Conservation (phyloP, 2,888 invertebrate genomes). For the Lathronympha strigana region DNA sequence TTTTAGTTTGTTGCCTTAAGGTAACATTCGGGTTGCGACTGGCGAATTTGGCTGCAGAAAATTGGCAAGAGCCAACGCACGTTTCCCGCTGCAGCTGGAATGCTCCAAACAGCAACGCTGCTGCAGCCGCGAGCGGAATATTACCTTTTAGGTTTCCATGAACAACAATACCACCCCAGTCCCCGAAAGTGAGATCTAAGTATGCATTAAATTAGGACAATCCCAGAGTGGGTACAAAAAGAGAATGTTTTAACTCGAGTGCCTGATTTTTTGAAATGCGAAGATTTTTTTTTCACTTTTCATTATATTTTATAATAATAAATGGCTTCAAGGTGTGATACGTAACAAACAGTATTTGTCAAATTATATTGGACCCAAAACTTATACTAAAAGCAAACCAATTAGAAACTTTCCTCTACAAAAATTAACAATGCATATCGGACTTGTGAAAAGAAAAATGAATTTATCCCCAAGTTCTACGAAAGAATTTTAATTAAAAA, state of each 20-base stretch:
- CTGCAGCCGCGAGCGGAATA: too few relatives aligned
- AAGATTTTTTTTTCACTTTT: too few relatives aligned
- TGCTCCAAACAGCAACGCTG: too few relatives aligned
- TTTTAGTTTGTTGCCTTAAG: background rate
- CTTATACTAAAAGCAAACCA: constrained; percentile 31
- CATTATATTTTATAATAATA: background rate
- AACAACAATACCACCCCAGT: too few relatives aligned
- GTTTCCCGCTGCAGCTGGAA: too few relatives aligned
- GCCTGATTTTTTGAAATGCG: too few relatives aligned
- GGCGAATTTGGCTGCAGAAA: too few relatives aligned
- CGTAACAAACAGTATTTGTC: background rate
- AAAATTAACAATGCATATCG: constrained; percentile 47
- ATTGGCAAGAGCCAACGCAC: too few relatives aligned
- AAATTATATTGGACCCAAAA: background rate
- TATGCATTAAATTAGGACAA: background rate
- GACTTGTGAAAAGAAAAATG: constrained; percentile 60
- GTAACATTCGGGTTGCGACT: too few relatives aligned
- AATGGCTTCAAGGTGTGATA: background rate
- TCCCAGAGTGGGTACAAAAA: too few relatives aligned
- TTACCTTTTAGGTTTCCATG: too few relatives aligned
- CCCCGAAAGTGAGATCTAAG: background rate
- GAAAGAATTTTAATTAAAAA: constrained; percentile 80
- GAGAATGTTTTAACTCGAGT: too few relatives aligned
- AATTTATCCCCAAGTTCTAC: constrained; percentile 66
- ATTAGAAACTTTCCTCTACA: constrained; percentile 39